Evolutionary conservation across 2,797 vertebrate species (phyloP).

Genomic region (Notamacropus eugenii): DNA sequence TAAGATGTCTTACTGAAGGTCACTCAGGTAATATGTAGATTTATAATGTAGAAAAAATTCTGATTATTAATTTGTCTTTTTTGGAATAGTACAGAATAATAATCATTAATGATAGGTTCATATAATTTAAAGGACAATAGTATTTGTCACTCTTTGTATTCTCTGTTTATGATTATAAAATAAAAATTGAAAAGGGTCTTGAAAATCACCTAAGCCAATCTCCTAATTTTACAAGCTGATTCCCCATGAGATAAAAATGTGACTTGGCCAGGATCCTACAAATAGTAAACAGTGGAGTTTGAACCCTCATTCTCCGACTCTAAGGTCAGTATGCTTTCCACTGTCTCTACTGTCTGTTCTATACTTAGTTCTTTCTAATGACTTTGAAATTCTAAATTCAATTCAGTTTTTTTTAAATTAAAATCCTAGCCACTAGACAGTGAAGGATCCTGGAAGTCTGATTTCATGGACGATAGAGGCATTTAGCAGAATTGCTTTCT

Average conservation of each 20-base stretch:
- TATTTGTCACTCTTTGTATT: not conserved
- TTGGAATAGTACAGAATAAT: not conserved
- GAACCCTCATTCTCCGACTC: not conserved
- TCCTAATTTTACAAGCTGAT: not conserved
- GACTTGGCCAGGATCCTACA: not conserved
- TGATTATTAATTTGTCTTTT: not conserved
- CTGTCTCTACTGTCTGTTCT: not conserved
- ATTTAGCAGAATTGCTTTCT: accelerated
- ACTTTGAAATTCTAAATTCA: not conserved
- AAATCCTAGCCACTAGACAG: not conserved
- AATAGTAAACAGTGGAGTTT: not conserved
- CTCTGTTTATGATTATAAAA: not conserved
- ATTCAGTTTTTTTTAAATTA: not conserved
- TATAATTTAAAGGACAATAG: not conserved
- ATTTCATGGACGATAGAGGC: not conserved
- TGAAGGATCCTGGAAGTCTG: not conserved
- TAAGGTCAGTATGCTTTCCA: not conserved
- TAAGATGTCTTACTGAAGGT: not conserved
- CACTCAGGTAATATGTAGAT: not conserved
- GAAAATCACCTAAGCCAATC: not conserved
- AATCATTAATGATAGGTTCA: not conserved
- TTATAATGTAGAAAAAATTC: not conserved
- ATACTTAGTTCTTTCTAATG: not conserved
- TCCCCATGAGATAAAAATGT: not conserved
- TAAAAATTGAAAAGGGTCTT: not conserved